Conservation (phyloP, 1,140 invertebrate genomes). For the Drosophila lini region DNA sequence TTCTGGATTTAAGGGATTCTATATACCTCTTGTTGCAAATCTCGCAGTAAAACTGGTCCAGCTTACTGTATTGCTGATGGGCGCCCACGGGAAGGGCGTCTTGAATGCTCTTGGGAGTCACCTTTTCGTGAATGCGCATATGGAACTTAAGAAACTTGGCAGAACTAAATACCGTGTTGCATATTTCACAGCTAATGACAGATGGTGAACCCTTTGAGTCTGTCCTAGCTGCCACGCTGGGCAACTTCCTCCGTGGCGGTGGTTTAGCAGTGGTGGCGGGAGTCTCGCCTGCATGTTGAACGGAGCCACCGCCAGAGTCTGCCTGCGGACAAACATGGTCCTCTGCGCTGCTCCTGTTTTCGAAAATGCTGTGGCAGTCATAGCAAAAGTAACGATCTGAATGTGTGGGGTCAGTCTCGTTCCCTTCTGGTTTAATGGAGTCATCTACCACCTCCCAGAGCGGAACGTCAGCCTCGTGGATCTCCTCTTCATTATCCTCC, state of each 20-base stretch:
- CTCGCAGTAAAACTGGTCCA: constrained; percentile 79
- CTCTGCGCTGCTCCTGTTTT: constrained; percentile 64
- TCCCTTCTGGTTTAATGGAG: not conserved
- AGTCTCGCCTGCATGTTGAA: constrained; percentile 2
- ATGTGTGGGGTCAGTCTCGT: constrained; percentile 15
- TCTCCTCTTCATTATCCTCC: constrained; percentile 38
- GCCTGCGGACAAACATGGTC: constrained; percentile 64
- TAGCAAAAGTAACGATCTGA: constrained; percentile 76
- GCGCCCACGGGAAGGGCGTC: constrained; percentile 86
- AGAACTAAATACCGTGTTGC: constrained; percentile 88
- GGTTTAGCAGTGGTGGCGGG: constrained; percentile 12
- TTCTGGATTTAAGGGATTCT: not conserved
- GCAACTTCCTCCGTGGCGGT: constrained; percentile 28
- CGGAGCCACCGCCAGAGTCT: constrained; percentile 14
- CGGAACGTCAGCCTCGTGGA: constrained; percentile 46
- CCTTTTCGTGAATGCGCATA: constrained; percentile 87
- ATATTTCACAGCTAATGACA: constrained; percentile 85
- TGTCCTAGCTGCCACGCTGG: not conserved
- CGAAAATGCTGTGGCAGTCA: constrained; percentile 73
- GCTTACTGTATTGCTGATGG: constrained; percentile 66
- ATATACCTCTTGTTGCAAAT: constrained; percentile 82
- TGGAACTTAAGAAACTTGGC: constrained; percentile 87
- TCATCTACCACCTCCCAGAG: constrained; percentile 64
- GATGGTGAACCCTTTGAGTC: not conserved
- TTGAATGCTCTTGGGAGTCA: constrained; percentile 86